phyloP scores from a whole-genome alignment of 2,113 vertebrate genomes.

The Forbesichthys agassizii region DNA sequence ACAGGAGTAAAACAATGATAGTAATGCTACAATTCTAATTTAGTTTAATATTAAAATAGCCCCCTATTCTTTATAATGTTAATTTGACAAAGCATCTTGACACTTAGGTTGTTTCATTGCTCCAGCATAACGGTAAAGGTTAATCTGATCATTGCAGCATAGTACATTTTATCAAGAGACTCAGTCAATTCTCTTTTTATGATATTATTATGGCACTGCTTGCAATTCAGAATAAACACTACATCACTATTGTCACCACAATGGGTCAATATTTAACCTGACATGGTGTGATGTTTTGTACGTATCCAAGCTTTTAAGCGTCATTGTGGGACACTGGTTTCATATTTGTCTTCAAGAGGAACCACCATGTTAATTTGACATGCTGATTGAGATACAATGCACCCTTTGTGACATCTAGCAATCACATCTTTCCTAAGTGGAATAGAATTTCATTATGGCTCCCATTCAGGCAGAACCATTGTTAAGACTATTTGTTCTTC shows the following conservation, averaged over 20 bases:
- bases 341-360: neutral
- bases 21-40: neutral
- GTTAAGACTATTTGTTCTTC: constrained; percentile 27
- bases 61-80: neutral
- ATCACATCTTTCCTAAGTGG: constrained; percentile 15
- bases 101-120: too few relatives aligned
- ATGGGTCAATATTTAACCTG: constrained; percentile 43
- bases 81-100: neutral
- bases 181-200: neutral
- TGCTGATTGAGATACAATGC: constrained; percentile 1
- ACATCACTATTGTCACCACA: constrained; percentile 3
- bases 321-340: neutral
- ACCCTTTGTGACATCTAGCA: constrained; percentile 21
- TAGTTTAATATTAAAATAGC: neutral
- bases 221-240: neutral
- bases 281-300: neutral
- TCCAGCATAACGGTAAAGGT: neutral
- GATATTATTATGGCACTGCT: neutral
- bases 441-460: constrained; percentile 25
- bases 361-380: neutral
- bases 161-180: neutral
- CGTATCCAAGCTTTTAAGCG: constrained; percentile 2
- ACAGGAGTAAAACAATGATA: neutral
- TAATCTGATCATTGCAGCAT: neutral
- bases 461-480: constrained; percentile 19